These are phyloP conservation scores for Chromis chromis DNA, from an alignment of 2,797 vertebrate genomes.

Conservation along the genomic window DNA sequence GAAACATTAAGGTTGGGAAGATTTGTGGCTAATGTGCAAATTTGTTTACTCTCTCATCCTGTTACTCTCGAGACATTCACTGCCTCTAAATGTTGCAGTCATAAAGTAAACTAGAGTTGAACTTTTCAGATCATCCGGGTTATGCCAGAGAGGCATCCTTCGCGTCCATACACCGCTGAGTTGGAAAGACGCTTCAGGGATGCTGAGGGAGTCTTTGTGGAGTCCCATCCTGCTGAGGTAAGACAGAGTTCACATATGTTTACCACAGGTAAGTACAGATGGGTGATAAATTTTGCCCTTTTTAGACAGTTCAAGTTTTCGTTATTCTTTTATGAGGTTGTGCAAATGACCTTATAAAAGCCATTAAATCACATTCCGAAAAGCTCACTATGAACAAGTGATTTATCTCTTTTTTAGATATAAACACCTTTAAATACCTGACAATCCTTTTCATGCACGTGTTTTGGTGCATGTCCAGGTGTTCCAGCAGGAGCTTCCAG, in stretches of 20 bases:
- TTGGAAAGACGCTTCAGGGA: constrained; percentile 77
- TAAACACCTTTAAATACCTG: too few species aligned
- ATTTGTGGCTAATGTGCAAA: too few species aligned
- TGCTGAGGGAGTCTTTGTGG: constrained; percentile 66
- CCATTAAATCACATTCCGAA: neutral
- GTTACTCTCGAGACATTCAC: too few species aligned
- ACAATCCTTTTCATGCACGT: constrained; percentile 19
- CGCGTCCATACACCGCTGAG: constrained; percentile 70
- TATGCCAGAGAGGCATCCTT: constrained; percentile 82
- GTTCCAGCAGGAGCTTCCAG: constrained; percentile 74
- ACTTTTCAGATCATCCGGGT: constrained; percentile 75
- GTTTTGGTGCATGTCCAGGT: constrained; percentile 56
- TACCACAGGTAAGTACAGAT: neutral
- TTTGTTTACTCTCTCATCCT: too few species aligned
- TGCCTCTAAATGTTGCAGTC: too few species aligned
- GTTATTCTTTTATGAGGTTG: too few species aligned
- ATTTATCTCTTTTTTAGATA: neutral
- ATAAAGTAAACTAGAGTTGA: neutral
- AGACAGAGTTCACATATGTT: constrained; percentile 23
- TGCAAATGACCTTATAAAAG: too few species aligned
- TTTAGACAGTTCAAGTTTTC: too few species aligned
- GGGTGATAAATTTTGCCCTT: too few species aligned
- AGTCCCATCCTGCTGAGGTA: constrained; percentile 75
- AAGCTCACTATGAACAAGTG: too few species aligned
- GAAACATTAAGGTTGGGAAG: too few species aligned